These are phyloP conservation scores for Enhydra lutris DNA, from an alignment of 2,113 vertebrate species.

Conservation along the genomic window DNA sequence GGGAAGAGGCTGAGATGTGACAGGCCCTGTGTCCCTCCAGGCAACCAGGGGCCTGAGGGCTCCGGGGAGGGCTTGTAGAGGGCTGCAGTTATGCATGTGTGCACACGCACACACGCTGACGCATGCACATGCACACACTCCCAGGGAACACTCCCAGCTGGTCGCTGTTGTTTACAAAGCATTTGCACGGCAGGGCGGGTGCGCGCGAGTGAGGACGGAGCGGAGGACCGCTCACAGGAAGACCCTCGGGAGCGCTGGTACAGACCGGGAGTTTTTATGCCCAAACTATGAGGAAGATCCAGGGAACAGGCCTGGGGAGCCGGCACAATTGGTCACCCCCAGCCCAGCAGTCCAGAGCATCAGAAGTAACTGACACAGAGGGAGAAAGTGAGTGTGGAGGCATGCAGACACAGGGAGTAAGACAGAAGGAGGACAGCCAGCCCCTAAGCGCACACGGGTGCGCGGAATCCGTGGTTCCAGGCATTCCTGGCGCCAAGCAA, in stretches of 20 bases:
- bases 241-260: too few species aligned
- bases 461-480: not conserved
- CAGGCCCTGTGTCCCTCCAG: not conserved
- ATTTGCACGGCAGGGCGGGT: too few species aligned
- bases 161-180: too few species aligned
- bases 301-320: not conserved
- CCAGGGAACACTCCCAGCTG: too few species aligned
- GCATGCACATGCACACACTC: too few species aligned
- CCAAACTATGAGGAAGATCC: not conserved
- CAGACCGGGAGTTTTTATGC: not conserved
- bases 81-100: too few species aligned
- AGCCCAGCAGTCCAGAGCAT: not conserved
- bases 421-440: not conserved
- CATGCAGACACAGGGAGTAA: not conserved
- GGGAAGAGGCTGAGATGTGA: not conserved
- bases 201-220: too few species aligned
- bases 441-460: rapidly evolving
- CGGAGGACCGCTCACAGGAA: too few species aligned
- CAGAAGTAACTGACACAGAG: not conserved
- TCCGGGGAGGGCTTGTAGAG: not conserved
- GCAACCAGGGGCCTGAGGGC: not conserved
- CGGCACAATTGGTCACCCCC: not conserved
- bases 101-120: too few species aligned
- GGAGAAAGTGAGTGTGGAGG: not conserved
- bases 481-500: not conserved